A percentile compares a stretch with the other conserved stretches of the same genome.
phyloP scores from a whole-genome alignment of 2,113 vertebrate species.

The Okapia johnstoni region DNA sequence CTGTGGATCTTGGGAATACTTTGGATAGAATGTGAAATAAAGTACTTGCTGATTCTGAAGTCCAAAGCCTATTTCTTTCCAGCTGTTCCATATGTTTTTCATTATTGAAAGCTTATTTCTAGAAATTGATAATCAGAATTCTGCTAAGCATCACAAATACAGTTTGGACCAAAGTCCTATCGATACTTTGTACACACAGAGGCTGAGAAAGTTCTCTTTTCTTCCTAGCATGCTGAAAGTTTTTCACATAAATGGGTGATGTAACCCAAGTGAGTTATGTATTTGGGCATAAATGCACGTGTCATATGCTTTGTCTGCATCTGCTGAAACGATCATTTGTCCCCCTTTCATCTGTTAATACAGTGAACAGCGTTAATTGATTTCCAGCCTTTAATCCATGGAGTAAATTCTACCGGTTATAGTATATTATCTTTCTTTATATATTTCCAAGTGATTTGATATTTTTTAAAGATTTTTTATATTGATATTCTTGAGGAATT shows the following conservation, averaged over 20 bases:
- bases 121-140: slow-evolving; percentile 55
- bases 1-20: background rate
- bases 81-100: slow-evolving; percentile 38
- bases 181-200: slow-evolving; percentile 28
- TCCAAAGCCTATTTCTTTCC: background rate
- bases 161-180: slow-evolving; percentile 61
- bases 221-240: background rate
- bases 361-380: background rate
- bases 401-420: background rate
- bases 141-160: slow-evolving; percentile 48
- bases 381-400: background rate
- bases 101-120: background rate
- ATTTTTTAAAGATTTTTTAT: background rate
- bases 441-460: background rate
- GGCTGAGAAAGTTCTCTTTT: background rate
- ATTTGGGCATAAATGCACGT: background rate
- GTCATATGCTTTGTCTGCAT: background rate
- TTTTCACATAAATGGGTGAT: background rate
- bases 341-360: background rate
- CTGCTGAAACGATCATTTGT: background rate
- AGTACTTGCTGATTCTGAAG: background rate
- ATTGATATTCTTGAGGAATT: background rate
- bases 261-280: background rate
- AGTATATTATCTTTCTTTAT: background rate
- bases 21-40: background rate